Percentiles rank a stretch among this genome's conserved stretches.
phyloP scores from a whole-genome alignment of 2,113 vertebrate species.

The Misgurnus anguillicaudatus region DNA sequence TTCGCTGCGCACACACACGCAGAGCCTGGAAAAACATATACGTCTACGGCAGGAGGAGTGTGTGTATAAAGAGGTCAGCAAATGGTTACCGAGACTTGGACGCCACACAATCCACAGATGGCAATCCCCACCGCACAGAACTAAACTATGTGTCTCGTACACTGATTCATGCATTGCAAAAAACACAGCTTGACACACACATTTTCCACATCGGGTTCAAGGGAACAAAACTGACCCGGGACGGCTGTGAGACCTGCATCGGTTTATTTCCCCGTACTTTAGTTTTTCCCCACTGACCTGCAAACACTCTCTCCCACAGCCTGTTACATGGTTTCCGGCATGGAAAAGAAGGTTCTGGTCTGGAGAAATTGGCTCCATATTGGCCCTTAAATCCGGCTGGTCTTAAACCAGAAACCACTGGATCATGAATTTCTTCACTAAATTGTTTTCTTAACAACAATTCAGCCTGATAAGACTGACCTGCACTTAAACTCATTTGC shows the following conservation, averaged over 20 bases:
- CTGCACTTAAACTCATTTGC: no score
- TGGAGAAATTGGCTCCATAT: no score
- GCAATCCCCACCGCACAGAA: slow-evolving; percentile 18
- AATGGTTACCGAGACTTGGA: slow-evolving; percentile 30
- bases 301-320: slow-evolving; percentile 1
- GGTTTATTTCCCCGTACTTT: slow-evolving; percentile 18
- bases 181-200: slow-evolving; percentile 22
- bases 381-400: no score
- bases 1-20: slow-evolving; percentile 38
- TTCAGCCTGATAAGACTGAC: no score
- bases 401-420: no score
- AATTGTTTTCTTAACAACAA: no score
- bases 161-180: neutral
- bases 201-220: slow-evolving; percentile 7
- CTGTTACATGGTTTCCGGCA: neutral
- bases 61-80: slow-evolving; percentile 36
- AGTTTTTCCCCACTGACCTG: neutral
- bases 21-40: slow-evolving; percentile 37
- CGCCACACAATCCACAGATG: slow-evolving; percentile 32
- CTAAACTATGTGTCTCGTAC: slow-evolving; percentile 11
- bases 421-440: no score
- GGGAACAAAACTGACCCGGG: slow-evolving; percentile 13
- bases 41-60: slow-evolving; percentile 13
- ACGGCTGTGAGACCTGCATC: slow-evolving; percentile 2
- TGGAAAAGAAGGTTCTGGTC: no score